These are phyloP conservation scores for Ploceus nigricollis DNA, from an alignment of 2,113 vertebrate genomes.

Conservation along the genomic window DNA sequence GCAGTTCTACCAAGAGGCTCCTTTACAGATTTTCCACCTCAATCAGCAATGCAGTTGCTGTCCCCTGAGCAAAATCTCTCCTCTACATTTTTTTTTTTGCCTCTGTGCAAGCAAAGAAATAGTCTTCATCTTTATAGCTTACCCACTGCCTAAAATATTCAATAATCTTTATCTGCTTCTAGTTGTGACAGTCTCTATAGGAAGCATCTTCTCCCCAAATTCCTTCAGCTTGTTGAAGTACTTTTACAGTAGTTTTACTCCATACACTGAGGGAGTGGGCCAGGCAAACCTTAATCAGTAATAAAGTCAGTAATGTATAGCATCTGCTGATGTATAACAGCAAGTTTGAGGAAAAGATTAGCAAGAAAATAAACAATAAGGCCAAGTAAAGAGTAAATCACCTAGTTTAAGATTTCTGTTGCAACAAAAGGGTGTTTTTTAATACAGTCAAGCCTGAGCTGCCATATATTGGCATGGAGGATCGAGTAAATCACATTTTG, in stretches of 20 bases:
- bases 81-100: not conserved
- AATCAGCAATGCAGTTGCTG: constrained; percentile 37
- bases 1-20: constrained; percentile 15
- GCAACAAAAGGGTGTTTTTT: not conserved
- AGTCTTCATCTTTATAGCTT: not conserved
- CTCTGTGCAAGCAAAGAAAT: not conserved
- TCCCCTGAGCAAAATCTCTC: constrained; percentile 19
- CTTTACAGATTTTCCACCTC: constrained; percentile 53
- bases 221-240: not conserved
- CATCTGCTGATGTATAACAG: not conserved
- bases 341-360: not conserved
- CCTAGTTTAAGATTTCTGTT: not conserved
- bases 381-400: not conserved
- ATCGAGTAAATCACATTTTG: not conserved
- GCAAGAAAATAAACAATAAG: not conserved
- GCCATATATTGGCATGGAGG: not conserved
- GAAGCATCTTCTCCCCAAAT: not conserved
- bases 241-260: not conserved
- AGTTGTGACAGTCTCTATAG: not conserved
- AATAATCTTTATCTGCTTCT: not conserved
- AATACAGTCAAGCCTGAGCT: not conserved
- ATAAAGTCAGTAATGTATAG: not conserved
- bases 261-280: too few relatives aligned
- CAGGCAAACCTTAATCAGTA: not conserved
- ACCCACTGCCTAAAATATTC: not conserved